Base-by-base conservation (phyloP, 2,113 vertebrate species). In the Riparia riparia region DNA sequence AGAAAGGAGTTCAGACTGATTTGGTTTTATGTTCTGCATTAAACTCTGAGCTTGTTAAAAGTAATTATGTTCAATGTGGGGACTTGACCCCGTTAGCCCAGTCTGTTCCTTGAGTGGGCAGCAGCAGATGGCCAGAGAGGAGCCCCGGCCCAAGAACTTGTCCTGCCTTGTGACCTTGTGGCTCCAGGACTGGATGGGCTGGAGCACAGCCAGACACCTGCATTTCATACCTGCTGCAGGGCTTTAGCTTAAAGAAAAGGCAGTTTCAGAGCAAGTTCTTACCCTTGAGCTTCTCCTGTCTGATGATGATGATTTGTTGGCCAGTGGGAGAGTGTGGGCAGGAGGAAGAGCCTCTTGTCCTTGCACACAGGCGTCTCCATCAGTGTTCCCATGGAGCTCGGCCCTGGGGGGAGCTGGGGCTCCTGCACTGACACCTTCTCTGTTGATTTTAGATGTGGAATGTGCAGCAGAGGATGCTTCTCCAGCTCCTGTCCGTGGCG, bases 71-170 rank as follows among this genome's bases (percentile, higher is more conserved):
- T 14, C 28, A 32, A 0, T 11, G 8, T 0, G 19, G 58, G 51
- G 76, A 5, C 39, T 5, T 49, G 93, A 73, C 68, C 89, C n/a
- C 0, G 4, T 56, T 42, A 61, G 45, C 16, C 51, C 4, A 2
- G 61, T 2, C 12, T 2, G 49, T 39, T 65, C 72, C 39, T 56
- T 24, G 21, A 1, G 54, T 8, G 76, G 89, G 86, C 86, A 29
- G 91, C 82, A 60, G 68, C 91, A 89, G 91, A 68, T 80, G 94
- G 94, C 82, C 39, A 6, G 74, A 76, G 89, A 24, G 37, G 78
- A 49, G 61, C 11, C 47, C 66, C 10, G 0, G 76, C 84, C 65
- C 86, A n/a, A 31, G 76, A 57, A 81, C 63, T 7, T 8, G 58
- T 61, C 17, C 22, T n/a, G 53, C 11, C 0, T 26, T 34, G 6